Conservation (phyloP, 2,113 vertebrate species). For the Odontophorus gujanensis region DNA sequence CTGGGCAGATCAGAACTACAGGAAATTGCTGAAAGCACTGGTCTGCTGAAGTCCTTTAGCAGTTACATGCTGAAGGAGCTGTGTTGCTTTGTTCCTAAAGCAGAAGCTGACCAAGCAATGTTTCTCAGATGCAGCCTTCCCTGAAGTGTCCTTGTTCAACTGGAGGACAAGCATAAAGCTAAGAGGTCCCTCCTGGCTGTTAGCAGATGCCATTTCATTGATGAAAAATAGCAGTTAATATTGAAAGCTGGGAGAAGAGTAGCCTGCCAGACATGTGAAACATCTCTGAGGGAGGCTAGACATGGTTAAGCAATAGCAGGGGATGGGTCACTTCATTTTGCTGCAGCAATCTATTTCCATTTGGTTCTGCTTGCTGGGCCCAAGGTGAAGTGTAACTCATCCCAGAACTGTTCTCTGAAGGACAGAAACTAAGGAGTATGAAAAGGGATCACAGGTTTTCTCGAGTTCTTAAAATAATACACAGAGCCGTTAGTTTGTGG, state of each 20-base stretch:
- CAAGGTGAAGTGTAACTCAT: background rate
- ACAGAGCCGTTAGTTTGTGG: background rate
- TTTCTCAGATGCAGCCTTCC: background rate
- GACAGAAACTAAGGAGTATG: background rate
- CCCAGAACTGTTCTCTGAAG: background rate
- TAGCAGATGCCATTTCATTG: constrained; percentile 13
- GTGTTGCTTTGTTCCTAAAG: background rate
- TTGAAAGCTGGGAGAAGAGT: background rate
- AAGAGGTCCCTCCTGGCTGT: background rate
- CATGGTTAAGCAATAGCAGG: constrained; percentile 44
- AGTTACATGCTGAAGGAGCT: background rate
- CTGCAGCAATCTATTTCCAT: background rate
- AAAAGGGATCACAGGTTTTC: background rate
- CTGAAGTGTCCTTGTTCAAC: background rate
- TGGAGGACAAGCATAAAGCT: background rate
- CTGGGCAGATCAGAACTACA: background rate
- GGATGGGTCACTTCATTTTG: constrained; percentile 26
- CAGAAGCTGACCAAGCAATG: background rate
- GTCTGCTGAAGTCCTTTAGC: background rate
- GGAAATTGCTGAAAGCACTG: background rate
- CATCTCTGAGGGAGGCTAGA: constrained; percentile 26
- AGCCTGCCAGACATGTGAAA: background rate
- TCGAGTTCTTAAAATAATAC: background rate
- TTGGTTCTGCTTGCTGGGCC: constrained; percentile 17
- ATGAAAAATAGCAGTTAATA: constrained; percentile 12